These are phyloP conservation scores for Hucho hucho DNA, from an alignment of 2,113 vertebrate species.

Conservation along the genomic window DNA sequence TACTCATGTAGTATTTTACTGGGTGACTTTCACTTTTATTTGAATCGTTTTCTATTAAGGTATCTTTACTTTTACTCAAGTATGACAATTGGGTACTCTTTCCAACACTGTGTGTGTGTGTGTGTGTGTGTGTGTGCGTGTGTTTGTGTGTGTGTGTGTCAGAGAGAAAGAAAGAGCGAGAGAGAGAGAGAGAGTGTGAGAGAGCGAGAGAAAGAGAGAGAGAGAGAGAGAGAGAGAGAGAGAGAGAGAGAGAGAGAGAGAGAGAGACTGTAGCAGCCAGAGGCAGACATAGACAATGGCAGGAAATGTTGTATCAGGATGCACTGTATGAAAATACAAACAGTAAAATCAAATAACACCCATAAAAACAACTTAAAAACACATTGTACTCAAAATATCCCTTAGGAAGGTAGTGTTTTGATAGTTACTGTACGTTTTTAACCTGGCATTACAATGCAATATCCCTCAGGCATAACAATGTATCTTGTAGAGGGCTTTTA, in stretches of 20 bases:
- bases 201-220: neutral
- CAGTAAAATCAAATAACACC: constrained; percentile 12
- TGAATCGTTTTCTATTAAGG: no score
- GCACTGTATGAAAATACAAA: constrained; percentile 46
- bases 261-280: constrained; percentile 40
- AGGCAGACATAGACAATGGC: constrained; percentile 64
- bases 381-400: neutral
- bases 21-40: no score
- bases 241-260: neutral
- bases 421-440: no score
- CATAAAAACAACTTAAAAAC: constrained; percentile 10
- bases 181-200: neutral
- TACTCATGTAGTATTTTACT: no score
- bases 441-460: no score
- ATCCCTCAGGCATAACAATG: no score
- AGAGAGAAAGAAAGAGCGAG: no score
- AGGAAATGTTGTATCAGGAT: constrained; percentile 68
- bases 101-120: constrained; percentile 15
- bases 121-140: constrained; percentile 25
- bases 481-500: no score
- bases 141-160: no score
- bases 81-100: no score
- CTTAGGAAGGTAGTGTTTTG: no score
- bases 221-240: constrained; percentile 1
- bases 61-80: no score